Conservation (phyloP, 2,113 vertebrate species). For the Sminthopsis crassicaudata region DNA sequence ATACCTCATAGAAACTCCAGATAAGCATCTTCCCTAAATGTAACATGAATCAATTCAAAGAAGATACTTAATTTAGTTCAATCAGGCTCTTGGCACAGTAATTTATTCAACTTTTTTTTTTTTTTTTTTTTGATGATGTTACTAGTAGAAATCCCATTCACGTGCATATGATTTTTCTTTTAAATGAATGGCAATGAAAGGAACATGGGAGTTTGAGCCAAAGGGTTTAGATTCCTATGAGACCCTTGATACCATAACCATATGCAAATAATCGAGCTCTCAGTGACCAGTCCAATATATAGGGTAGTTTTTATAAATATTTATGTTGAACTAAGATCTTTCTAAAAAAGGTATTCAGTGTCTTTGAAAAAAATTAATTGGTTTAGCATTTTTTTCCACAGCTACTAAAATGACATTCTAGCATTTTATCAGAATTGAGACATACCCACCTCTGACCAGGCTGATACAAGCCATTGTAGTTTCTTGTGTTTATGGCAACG, state of each 20-base stretch:
- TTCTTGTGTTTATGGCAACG: conserved; percentile 89
- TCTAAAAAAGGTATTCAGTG: neutral
- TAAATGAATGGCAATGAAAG: neutral
- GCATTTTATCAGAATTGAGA: neutral
- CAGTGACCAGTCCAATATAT: neutral
- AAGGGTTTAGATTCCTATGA: neutral
- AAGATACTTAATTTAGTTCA: neutral
- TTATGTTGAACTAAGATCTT: neutral
- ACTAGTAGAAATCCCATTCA: neutral
- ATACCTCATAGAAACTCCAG: neutral
- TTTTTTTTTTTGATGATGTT: neutral
- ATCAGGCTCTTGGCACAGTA: neutral
- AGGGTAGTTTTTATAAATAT: neutral
- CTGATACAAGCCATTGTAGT: conserved; percentile 91
- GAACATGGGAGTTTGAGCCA: neutral
- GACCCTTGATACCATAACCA: neutral
- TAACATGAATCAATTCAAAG: neutral
- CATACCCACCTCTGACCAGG: conserved; percentile 89
- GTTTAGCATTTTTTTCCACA: neutral
- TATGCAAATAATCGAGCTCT: neutral
- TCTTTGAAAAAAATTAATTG: neutral
- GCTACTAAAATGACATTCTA: neutral
- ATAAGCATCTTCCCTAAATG: neutral
- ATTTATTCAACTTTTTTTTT: neutral
- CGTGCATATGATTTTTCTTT: neutral